These are phyloP conservation scores for Heterodera carotae DNA, from an alignment of 1,140 invertebrate species.

Conservation along the genomic window DNA sequence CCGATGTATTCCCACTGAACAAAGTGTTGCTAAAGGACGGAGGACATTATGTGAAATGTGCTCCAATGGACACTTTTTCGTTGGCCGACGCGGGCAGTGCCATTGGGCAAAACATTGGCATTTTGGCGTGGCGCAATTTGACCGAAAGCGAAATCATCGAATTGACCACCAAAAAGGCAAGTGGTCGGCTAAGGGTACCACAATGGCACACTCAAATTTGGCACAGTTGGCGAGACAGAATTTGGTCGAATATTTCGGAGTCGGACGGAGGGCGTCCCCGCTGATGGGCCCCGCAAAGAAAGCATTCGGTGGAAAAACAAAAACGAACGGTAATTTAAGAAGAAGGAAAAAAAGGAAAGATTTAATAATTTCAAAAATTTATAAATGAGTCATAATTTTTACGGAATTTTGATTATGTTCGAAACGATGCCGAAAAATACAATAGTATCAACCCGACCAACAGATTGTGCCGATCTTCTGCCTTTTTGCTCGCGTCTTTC, in stretches of 20 bases:
- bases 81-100: not conserved
- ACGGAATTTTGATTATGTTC: no score
- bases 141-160: slow-evolving; percentile 37
- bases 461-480: slow-evolving; percentile 35
- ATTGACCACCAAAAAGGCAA: slow-evolving; percentile 37
- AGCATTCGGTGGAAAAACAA: not conserved
- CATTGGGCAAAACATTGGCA: slow-evolving; percentile 5
- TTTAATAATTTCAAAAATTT: not conserved
- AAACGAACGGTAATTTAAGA: slow-evolving; percentile 5
- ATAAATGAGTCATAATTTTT: no score
- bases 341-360: not conserved
- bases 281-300: not conserved
- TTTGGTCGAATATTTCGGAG: slow-evolving; percentile 37
- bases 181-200: not conserved
- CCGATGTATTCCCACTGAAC: slow-evolving; percentile 34
- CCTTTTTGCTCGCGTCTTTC: slow-evolving; percentile 40
- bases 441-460: no score
- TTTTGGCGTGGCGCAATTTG: slow-evolving; percentile 26
- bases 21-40: slow-evolving; percentile 39
- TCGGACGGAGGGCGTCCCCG: slow-evolving; percentile 16
- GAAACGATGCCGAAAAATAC: no score
- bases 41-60: slow-evolving; percentile 39
- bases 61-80: not conserved
- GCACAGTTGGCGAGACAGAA: slow-evolving; percentile 35
- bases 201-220: slow-evolving; percentile 9